A percentile compares a stretch with the other conserved stretches of the same genome.
Evolutionary conservation across 2,888 invertebrate species (phyloP).

Genomic region (Agrilus biguttatus): DNA sequence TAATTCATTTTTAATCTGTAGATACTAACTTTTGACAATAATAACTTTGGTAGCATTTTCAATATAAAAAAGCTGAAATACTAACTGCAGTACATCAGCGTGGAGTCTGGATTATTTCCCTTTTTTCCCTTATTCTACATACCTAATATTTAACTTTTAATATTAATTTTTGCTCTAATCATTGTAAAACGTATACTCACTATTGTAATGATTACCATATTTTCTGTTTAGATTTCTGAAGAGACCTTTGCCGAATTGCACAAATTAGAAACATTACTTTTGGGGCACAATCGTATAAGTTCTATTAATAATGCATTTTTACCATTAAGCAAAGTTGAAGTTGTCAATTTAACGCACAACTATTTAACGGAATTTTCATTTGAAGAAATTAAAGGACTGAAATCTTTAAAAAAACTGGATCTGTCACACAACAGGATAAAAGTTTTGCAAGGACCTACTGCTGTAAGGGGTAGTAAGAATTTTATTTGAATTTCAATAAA

Average conservation of each 20-base stretch:
- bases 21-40: too few species aligned
- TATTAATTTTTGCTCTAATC: too few species aligned
- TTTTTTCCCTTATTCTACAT: too few species aligned
- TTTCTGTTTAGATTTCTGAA: slow-evolving; percentile 42
- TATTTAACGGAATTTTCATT: slow-evolving; percentile 62
- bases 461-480: slow-evolving; percentile 31
- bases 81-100: too few species aligned
- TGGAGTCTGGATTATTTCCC: too few species aligned
- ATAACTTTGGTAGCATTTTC: too few species aligned
- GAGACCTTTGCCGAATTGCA: slow-evolving; percentile 65
- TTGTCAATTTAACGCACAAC: slow-evolving; percentile 64
- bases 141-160: too few species aligned
- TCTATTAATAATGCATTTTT: slow-evolving; percentile 59
- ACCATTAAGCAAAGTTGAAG: slow-evolving; percentile 50
- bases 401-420: slow-evolving; percentile 56
- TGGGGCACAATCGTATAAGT: slow-evolving; percentile 58
- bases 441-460: slow-evolving; percentile 48
- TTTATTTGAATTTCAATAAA: slow-evolving; percentile 1
- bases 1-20: too few species aligned
- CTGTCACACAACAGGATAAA: slow-evolving; percentile 62
- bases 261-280: slow-evolving; percentile 50
- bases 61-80: too few species aligned
- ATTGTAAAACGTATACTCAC: too few species aligned
- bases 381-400: slow-evolving; percentile 61
- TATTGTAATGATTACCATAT: neutral